A percentile compares a stretch with the other conserved stretches of the same genome.
Evolutionary conservation across 1,140 invertebrate genomes (phyloP).

Genomic region (Solenopsis invicta): DNA sequence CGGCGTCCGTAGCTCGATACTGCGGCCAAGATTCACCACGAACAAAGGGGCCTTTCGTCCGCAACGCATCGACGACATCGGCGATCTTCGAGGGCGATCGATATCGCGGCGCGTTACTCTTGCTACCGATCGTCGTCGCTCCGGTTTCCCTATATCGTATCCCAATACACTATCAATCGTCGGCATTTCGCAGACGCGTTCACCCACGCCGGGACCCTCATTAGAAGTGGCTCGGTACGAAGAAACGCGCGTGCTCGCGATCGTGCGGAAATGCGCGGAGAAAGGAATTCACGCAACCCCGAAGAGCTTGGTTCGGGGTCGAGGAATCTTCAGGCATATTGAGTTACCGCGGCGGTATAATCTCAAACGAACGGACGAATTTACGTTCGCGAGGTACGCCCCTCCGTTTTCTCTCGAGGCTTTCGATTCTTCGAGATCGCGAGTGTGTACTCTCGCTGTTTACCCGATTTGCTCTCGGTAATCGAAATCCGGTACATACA

Average conservation of each 20-base stretch:
- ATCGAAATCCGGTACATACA: conserved; percentile 44
- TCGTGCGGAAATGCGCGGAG: conserved; percentile 20
- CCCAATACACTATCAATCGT: conserved; percentile 74
- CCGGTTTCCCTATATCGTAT: conserved; percentile 64
- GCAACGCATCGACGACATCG: conserved; percentile 41
- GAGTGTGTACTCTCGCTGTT: conserved; percentile 16
- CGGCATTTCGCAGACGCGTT: conserved; percentile 64
- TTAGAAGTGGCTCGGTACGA: conserved; percentile 61
- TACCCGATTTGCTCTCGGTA: conserved; percentile 36
- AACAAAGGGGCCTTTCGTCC: conserved; percentile 23
- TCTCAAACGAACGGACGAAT: conserved; percentile 74
- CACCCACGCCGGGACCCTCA: conserved; percentile 75
- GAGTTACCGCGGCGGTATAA: conserved; percentile 71
- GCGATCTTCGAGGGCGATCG: conserved; percentile 66
- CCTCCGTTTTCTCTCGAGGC: conserved; percentile 22
- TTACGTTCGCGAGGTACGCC: conserved; percentile 58
- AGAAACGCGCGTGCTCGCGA: conserved; percentile 63
- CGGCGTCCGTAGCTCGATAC: not conserved
- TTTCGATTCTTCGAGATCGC: not conserved
- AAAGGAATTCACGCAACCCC: not conserved
- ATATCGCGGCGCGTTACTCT: conserved; percentile 70
- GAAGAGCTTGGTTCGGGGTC: not conserved
- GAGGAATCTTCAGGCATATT: conserved; percentile 66
- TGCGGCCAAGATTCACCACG: not conserved
- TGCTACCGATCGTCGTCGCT: conserved; percentile 61